These are phyloP conservation scores for Heliocidaris tuberculata DNA, from an alignment of 35 echinoderm and acorn worm species.

Conservation along the genomic window DNA sequence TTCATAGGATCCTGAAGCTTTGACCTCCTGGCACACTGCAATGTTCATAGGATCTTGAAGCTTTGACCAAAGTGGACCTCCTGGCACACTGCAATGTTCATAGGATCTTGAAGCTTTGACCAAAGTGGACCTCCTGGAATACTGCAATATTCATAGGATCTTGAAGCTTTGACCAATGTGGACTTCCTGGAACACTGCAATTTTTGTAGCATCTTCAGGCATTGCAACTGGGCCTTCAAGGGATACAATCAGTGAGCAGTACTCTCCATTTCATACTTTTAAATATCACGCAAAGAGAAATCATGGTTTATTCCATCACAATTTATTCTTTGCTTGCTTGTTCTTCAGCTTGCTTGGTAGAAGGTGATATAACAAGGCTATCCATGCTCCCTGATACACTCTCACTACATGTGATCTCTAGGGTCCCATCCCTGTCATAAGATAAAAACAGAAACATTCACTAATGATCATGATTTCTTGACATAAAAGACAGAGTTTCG, in stretches of 20 bases:
- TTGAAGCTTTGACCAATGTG: background rate
- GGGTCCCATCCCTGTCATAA: slow-evolving; percentile 12
- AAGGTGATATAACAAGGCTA: slow-evolving; percentile 18
- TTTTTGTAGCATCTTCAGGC: background rate
- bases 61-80: no score
- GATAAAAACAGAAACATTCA: background rate
- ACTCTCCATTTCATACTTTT: background rate
- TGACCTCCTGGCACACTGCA: no score
- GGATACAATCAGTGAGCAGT: background rate
- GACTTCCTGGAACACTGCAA: background rate
- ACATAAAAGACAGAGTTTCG: no score
- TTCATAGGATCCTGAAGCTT: no score
- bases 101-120: no score
- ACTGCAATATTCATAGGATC: background rate
- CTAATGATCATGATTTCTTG: background rate
- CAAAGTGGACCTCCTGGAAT: background rate
- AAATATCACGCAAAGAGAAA: background rate
- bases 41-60: no score
- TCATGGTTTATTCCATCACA: background rate
- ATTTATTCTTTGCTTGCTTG: background rate
- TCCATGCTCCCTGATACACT: slow-evolving; percentile 39
- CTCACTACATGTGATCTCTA: slow-evolving; percentile 31
- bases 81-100: no score
- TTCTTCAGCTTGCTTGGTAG: background rate
- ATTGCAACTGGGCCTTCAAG: background rate